Conservation (phyloP, 2,797 vertebrate genomes). For the Xenops minutus region DNA sequence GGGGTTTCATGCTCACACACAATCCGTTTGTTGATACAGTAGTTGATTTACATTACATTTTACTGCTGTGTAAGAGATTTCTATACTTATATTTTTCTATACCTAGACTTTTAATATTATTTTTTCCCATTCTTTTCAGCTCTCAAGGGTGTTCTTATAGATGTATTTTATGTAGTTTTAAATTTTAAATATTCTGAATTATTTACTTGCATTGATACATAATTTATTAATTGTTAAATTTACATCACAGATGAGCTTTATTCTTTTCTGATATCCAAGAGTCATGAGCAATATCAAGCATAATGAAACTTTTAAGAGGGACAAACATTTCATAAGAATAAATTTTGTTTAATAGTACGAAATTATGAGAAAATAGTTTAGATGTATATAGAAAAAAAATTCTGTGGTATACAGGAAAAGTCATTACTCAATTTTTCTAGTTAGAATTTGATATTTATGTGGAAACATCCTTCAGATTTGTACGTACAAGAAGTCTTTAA, state of each 20-base stretch:
- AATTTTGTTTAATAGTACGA: background rate
- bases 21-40: background rate
- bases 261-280: background rate
- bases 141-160: background rate
- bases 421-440: background rate
- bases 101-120: background rate
- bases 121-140: background rate
- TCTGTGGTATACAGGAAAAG: background rate
- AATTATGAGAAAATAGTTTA: background rate
- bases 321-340: background rate
- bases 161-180: background rate
- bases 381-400: background rate
- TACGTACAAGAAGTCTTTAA: background rate
- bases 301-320: background rate
- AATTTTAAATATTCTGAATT: background rate
- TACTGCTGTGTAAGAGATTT: background rate
- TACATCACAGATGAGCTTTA: background rate
- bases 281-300: fast-evolving
- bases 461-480: background rate
- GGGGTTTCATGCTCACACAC: background rate
- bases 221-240: background rate
- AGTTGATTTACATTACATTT: background rate
- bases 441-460: background rate
- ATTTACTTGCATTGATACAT: background rate
- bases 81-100: background rate